Evolutionary conservation across 23 tunicate species (phyloP).

Genomic region (Halocynthia aurantium): DNA sequence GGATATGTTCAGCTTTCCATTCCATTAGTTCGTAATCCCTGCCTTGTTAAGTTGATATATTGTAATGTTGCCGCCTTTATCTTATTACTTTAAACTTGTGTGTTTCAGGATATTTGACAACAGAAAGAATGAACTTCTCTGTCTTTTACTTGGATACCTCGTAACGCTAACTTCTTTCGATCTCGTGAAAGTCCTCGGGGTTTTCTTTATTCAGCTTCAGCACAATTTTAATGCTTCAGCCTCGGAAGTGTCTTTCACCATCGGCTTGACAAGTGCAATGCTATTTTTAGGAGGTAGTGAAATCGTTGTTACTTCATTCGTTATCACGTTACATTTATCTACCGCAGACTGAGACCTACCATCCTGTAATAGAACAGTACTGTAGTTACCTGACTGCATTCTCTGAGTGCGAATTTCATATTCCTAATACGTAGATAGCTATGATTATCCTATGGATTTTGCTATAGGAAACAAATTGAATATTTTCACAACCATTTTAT

Average conservation of each 20-base stretch:
- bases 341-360: no score
- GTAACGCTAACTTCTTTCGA: conserved; percentile 14
- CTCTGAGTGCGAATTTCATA: no score
- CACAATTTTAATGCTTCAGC: conserved; percentile 13
- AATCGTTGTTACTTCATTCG: background rate
- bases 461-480: background rate
- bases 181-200: conserved; percentile 11
- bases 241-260: conserved; percentile 14
- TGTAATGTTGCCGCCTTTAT: no score
- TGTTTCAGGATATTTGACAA: no score
- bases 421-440: no score
- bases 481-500: background rate
- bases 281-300: conserved; percentile 16
- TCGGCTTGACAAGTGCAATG: conserved; percentile 12
- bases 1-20: no score
- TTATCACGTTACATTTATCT: background rate
- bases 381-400: no score
- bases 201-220: conserved; percentile 21
- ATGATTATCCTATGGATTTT: no score
- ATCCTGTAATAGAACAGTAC: no score
- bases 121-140: background rate
- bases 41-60: no score
- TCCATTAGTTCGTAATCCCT: no score
- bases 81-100: no score
- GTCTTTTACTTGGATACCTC: conserved; percentile 14